Percentiles rank a stretch among this genome's conserved stretches.
Evolutionary conservation across 2,797 vertebrate genomes (phyloP).

Genomic region (Lerista edwardsae): DNA sequence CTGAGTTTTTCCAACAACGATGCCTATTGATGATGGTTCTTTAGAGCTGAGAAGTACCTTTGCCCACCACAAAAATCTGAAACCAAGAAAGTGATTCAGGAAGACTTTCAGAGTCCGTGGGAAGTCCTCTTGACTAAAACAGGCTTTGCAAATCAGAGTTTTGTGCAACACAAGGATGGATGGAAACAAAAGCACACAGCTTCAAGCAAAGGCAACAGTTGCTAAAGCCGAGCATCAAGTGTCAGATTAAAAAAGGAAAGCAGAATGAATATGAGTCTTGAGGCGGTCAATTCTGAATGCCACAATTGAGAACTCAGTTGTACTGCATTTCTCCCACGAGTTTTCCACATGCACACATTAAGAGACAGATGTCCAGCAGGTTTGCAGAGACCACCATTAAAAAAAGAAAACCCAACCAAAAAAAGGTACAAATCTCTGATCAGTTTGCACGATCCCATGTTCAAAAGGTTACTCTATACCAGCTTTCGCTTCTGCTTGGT

Average conservation of each 20-base stretch:
- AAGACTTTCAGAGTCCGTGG: slow-evolving; percentile 69
- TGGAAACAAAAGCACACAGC: slow-evolving; percentile 55
- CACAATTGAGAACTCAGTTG: slow-evolving; percentile 69
- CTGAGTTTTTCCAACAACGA: slow-evolving; percentile 51
- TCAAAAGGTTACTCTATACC: slow-evolving; percentile 57
- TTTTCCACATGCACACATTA: slow-evolving; percentile 57
- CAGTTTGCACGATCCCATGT: slow-evolving; percentile 63
- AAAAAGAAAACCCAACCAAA: slow-evolving; percentile 36
- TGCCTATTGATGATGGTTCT: slow-evolving; percentile 51
- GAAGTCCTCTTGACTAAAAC: slow-evolving; percentile 74
- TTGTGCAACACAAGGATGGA: slow-evolving; percentile 59
- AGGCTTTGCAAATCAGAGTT: slow-evolving; percentile 64
- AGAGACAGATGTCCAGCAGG: slow-evolving; percentile 63
- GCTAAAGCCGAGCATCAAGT: slow-evolving; percentile 54
- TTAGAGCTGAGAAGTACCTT: slow-evolving; percentile 60
- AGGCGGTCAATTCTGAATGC: slow-evolving; percentile 51
- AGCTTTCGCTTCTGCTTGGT: slow-evolving; percentile 58
- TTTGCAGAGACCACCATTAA: slow-evolving; percentile 59
- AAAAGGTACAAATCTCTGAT: slow-evolving; percentile 36
- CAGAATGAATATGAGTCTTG: slow-evolving; percentile 51
- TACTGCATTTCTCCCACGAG: slow-evolving; percentile 53
- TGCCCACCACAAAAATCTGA: slow-evolving; percentile 58
- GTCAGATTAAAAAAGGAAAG: slow-evolving; percentile 50
- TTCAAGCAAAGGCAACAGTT: slow-evolving; percentile 50
- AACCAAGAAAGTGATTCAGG: slow-evolving; percentile 55